Evolutionary conservation across 1,140 invertebrate species (phyloP).

Genomic region (Bilobella aurantiaca): DNA sequence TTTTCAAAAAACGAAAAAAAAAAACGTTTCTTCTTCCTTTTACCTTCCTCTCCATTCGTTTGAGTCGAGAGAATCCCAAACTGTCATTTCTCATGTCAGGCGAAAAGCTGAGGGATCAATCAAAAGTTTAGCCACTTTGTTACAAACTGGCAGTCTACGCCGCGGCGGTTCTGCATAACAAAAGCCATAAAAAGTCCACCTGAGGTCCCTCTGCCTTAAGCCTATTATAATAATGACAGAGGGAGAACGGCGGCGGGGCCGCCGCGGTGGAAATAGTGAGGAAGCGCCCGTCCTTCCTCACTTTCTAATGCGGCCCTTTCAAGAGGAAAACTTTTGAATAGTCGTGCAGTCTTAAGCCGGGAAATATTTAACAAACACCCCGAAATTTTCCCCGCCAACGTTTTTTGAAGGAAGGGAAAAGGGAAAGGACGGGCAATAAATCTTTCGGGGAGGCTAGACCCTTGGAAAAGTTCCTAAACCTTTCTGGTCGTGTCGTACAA

Average conservation of each 20-base stretch:
- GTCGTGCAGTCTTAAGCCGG: no score
- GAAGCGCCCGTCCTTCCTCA: not conserved
- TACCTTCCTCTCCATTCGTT: not conserved
- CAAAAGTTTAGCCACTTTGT: not conserved
- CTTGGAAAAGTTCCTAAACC: slow-evolving; percentile 23
- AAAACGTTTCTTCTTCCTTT: not conserved
- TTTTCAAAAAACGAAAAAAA: not conserved
- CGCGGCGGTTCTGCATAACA: not conserved
- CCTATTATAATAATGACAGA: slow-evolving; percentile 2
- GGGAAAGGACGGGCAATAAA: slow-evolving; percentile 10
- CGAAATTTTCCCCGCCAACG: slow-evolving; percentile 5
- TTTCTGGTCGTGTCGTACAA: slow-evolving; percentile 29
- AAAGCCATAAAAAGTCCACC: not conserved
- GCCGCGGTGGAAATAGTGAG: not conserved
- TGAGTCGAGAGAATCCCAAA: not conserved
- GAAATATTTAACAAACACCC: not conserved
- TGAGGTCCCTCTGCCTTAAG: not conserved
- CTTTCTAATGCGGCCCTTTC: no score
- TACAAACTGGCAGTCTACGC: no score
- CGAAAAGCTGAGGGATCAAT: not conserved
- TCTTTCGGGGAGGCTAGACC: slow-evolving; percentile 7
- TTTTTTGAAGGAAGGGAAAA: slow-evolving; percentile 1
- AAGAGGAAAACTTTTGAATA: no score
- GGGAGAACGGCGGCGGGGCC: not conserved
- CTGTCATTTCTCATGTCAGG: not conserved